Evolutionary conservation across 2,888 invertebrate genomes (phyloP).

Genomic region (Acleris holmiana): DNA sequence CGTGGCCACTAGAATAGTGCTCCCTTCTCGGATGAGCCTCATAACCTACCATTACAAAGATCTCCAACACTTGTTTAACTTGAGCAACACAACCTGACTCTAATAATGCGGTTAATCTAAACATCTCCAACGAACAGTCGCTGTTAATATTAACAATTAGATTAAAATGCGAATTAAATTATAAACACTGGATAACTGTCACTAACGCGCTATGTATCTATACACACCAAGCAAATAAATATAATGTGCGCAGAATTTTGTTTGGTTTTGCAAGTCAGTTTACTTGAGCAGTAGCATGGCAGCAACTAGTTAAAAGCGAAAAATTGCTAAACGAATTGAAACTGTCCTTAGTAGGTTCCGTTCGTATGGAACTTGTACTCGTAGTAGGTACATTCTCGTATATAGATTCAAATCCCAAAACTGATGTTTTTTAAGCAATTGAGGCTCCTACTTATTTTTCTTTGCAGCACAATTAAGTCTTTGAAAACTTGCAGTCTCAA

Average conservation of each 20-base stretch:
- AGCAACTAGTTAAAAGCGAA: constrained; percentile 3
- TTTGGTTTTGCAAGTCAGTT: neutral
- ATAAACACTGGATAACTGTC: neutral
- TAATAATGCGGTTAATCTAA: constrained; percentile 11
- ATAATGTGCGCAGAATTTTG: neutral
- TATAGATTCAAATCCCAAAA: too few relatives aligned
- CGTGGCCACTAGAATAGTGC: too few relatives aligned
- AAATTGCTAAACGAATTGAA: neutral
- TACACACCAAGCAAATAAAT: constrained; percentile 10
- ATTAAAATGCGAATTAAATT: neutral
- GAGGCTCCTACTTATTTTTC: too few relatives aligned
- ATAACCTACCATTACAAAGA: neutral
- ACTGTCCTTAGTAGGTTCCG: neutral
- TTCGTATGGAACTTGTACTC: too few relatives aligned
- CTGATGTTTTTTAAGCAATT: too few relatives aligned
- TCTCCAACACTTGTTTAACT: neutral
- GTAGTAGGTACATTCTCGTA: too few relatives aligned
- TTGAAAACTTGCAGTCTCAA: too few relatives aligned
- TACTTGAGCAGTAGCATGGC: constrained; percentile 21
- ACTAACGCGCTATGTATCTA: neutral
- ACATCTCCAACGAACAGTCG: constrained; percentile 14
- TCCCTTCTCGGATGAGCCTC: neutral
- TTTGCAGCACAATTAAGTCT: too few relatives aligned
- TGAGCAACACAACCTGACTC: constrained; percentile 25
- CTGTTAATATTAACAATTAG: constrained; percentile 3